These are phyloP conservation scores for Lota lota DNA, from an alignment of 2,113 vertebrate species.

Conservation along the genomic window DNA sequence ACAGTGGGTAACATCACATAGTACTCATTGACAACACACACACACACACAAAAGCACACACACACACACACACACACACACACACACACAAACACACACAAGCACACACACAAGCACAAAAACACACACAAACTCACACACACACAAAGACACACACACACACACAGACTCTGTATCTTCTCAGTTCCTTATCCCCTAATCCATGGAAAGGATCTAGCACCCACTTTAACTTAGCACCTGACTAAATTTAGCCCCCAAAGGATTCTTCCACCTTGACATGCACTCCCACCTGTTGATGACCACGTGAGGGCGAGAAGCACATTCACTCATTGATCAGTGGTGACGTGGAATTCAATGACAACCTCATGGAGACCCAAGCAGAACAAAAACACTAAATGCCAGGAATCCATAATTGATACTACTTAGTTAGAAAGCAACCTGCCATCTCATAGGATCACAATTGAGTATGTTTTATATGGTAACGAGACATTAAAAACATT, in stretches of 20 bases:
- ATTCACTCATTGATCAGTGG: background rate
- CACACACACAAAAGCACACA: too few relatives aligned
- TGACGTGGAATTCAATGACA: too few relatives aligned
- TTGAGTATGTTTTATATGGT: too few relatives aligned
- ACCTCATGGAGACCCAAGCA: too few relatives aligned
- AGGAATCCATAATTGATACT: too few relatives aligned
- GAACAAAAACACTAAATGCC: too few relatives aligned
- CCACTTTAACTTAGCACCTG: slow-evolving; percentile 48
- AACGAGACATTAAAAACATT: too few relatives aligned
- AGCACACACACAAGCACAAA: background rate
- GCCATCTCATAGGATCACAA: too few relatives aligned
- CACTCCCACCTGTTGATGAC: background rate
- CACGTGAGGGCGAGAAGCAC: background rate
- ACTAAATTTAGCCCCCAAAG: slow-evolving; percentile 56
- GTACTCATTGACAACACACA: too few relatives aligned
- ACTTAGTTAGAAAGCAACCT: too few relatives aligned
- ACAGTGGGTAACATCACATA: background rate
- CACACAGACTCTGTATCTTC: background rate
- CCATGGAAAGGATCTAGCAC: slow-evolving; percentile 32
- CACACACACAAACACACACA: background rate
- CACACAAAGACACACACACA: background rate
- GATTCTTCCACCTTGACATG: slow-evolving; percentile 11
- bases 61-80: background rate
- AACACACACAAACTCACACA: background rate
- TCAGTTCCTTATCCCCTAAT: slow-evolving; percentile 2